Evolutionary conservation across 2,888 invertebrate species (phyloP).

Genomic region (Dicyrtoma fusca): DNA sequence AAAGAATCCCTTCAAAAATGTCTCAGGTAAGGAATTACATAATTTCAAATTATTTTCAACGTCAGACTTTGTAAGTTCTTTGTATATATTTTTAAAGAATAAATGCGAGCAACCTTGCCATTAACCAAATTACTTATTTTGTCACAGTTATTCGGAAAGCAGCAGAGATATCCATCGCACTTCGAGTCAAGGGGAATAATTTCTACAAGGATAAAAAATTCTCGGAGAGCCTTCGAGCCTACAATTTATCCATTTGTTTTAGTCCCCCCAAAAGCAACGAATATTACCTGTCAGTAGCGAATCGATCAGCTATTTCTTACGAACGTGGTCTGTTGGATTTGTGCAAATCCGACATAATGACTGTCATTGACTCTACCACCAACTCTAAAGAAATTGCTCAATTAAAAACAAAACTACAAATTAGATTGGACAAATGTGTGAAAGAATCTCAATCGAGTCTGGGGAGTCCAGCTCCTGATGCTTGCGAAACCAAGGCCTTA

Average conservation of each 20-base stretch:
- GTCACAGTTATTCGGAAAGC: slow-evolving; percentile 26
- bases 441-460: slow-evolving; percentile 1
- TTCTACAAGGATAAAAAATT: slow-evolving; percentile 43
- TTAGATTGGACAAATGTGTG: slow-evolving; percentile 28
- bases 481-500: no score
- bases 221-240: slow-evolving; percentile 40
- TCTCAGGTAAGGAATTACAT: slow-evolving; percentile 3
- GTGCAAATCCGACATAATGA: slow-evolving; percentile 37
- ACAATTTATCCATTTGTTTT: slow-evolving; percentile 46
- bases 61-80: no score
- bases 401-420: slow-evolving; percentile 22
- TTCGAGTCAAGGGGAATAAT: slow-evolving; percentile 43
- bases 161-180: slow-evolving; percentile 19
- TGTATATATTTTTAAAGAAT: no score
- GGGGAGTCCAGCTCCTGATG: no score
- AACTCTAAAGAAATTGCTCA: slow-evolving; percentile 16
- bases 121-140: no score
- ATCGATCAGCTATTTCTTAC: slow-evolving; percentile 45
- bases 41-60: no score
- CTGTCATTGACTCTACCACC: slow-evolving; percentile 23
- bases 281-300: slow-evolving; percentile 37
- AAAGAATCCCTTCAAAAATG: background rate
- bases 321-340: slow-evolving; percentile 21
- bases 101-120: no score
- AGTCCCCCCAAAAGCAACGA: slow-evolving; percentile 32